Percentiles rank a stretch among this genome's conserved stretches.
Evolutionary conservation across 2,888 invertebrate genomes (phyloP).

Genomic region (Drosophila bunnanda): DNA sequence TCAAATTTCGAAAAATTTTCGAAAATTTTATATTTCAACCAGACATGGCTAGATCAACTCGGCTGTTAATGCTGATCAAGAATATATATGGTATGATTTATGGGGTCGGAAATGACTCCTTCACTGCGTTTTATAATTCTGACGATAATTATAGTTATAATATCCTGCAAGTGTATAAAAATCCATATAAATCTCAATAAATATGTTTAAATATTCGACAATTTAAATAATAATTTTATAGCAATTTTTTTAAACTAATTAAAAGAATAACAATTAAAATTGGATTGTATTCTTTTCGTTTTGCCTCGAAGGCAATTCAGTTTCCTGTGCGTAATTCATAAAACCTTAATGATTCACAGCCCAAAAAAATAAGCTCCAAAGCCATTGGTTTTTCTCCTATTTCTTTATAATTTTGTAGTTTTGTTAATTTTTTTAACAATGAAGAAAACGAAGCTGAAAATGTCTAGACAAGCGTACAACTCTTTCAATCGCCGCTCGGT

Average conservation of each 20-base stretch:
- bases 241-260: background rate
- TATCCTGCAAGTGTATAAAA: too few species aligned
- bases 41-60: too few species aligned
- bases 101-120: too few species aligned
- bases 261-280: background rate
- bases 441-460: constrained; percentile 32
- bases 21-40: too few species aligned
- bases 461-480: constrained; percentile 29
- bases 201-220: background rate
- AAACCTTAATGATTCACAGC: constrained; percentile 31
- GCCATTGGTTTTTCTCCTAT: constrained; percentile 16
- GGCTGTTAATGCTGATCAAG: too few species aligned
- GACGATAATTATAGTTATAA: too few species aligned
- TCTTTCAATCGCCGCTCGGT: constrained; percentile 33
- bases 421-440: constrained; percentile 27
- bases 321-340: constrained; percentile 7
- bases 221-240: background rate
- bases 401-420: background rate
- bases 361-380: constrained; percentile 4
- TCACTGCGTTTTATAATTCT: too few species aligned
- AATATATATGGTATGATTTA: too few species aligned
- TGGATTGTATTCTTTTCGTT: background rate
- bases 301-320: background rate
- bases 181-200: background rate
- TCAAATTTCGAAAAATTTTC: too few species aligned